phyloP scores from a whole-genome alignment of 2,888 invertebrate species.

The Drosophila picticornis region DNA sequence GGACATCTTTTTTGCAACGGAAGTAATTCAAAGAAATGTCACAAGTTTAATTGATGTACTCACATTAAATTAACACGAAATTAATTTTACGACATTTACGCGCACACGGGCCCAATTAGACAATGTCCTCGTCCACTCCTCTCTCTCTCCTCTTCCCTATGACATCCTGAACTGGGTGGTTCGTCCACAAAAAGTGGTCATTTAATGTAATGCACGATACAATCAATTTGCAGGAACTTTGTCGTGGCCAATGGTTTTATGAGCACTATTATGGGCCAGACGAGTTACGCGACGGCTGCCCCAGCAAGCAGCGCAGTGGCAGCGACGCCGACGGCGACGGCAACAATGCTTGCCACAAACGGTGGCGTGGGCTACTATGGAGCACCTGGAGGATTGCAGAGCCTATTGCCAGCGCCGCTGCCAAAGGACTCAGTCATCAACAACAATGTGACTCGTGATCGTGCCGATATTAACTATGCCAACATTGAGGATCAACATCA shows the following conservation, averaged over 20 bases:
- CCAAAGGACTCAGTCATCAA: conserved; percentile 57
- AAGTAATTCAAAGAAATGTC: conserved; percentile 79
- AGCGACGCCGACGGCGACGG: conserved; percentile 21
- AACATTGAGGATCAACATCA: conserved; percentile 65
- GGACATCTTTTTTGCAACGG: conserved; percentile 65
- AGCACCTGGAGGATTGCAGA: conserved; percentile 85
- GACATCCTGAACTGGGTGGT: conserved; percentile 7
- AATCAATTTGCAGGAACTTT: conserved; percentile 86
- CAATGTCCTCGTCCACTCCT: conserved; percentile 13
- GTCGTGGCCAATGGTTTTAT: conserved; percentile 88
- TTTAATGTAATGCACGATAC: conserved; percentile 61
- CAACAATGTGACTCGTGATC: conserved; percentile 36
- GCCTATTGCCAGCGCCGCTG: conserved; percentile 74
- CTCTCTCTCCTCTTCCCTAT: background rate
- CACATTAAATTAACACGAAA: conserved; percentile 84
- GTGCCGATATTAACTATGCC: conserved; percentile 67
- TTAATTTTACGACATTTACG: conserved; percentile 83
- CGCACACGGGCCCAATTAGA: conserved; percentile 78
- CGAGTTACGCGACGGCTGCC: conserved; percentile 77
- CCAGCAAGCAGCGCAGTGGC: conserved; percentile 23
- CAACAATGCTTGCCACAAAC: conserved; percentile 38
- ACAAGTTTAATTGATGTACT: conserved; percentile 76
- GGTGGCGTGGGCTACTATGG: conserved; percentile 57
- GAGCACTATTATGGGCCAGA: conserved; percentile 85
- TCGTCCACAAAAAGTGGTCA: conserved; percentile 22